Base-by-base conservation (phyloP, 2,888 invertebrate genomes). In the Yponomeuta malinellus region DNA sequence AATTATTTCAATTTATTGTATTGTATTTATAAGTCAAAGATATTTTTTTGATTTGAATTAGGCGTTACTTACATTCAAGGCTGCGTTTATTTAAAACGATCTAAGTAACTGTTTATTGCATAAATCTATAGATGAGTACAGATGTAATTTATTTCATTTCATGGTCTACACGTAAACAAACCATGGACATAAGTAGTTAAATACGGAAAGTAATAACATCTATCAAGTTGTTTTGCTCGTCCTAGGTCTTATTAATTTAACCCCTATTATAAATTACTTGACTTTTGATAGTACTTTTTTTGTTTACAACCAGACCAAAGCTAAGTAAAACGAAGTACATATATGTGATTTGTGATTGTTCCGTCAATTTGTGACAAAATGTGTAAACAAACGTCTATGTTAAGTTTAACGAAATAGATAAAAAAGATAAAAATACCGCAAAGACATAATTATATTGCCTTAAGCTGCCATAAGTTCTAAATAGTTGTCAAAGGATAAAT, bases 31-130 rank as follows among this genome's bases (percentile, higher is more conserved):
- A 29, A 64, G 12, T 29, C n/a, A 23, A 64, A 29, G 31, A 29
- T n/a, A 64, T 23, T 33, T 8, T 31, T 23, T 65, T 65, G 10
- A 29, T 65, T 67, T 12, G 1, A 43, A 37, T 67, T 67, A 67
- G 67, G 67, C 67, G 33, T 43, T 15, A 33, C 37, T 67, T 67
- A 67, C 1, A 43, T 2, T 67, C 43, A 67, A 67, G 33, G 67
- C 67, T 33, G 67, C 37, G 6, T 43, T 65, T 66, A 37, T 66
- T 66, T 37, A 66, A n/a, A 63, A 63, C 63, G 5, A n/a, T 63
- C 9, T 66, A 1, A 66, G 37, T 66, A 66, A 67, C 67, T 43
- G 67, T 67, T 15, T 67, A 43, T 37, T 37, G 15, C 15, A 67
- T 23, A 31, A 31, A 65, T 31, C 12, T 63, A 15, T 63, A 43